These are phyloP conservation scores for Microcaecilia unicolor DNA, from an alignment of 2,797 vertebrate species.

Conservation along the genomic window DNA sequence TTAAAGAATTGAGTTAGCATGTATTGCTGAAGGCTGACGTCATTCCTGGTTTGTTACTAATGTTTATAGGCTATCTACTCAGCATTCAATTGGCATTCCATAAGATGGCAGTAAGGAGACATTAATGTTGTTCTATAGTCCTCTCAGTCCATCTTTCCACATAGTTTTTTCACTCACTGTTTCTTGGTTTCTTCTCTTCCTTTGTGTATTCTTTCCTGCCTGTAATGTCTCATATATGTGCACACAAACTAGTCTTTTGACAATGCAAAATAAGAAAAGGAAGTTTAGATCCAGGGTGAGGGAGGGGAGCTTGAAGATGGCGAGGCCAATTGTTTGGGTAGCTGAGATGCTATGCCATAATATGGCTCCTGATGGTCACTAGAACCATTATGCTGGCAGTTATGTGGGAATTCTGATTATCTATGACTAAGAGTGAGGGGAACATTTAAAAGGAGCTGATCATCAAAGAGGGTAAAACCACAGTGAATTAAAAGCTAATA, in stretches of 20 bases:
- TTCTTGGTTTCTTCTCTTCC: background rate
- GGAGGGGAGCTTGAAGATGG: background rate
- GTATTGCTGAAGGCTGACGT: background rate
- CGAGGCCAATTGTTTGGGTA: too few species aligned
- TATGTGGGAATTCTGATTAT: too few species aligned
- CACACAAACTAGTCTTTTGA: background rate
- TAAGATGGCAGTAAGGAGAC: constrained; percentile 45
- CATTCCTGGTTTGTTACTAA: background rate
- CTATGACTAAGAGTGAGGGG: too few species aligned
- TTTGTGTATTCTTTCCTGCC: too few species aligned
- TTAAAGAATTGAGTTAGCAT: too few species aligned
- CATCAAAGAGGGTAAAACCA: too few species aligned
- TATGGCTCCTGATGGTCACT: too few species aligned
- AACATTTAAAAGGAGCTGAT: too few species aligned
- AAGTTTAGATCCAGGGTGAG: background rate
- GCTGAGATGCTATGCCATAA: too few species aligned
- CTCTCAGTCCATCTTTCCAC: too few species aligned
- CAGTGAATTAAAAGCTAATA: too few species aligned
- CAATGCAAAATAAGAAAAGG: background rate
- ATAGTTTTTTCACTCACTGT: rapidly evolving
- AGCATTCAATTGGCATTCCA: constrained; percentile 12
- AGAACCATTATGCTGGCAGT: too few species aligned
- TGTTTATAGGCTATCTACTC: rapidly evolving
- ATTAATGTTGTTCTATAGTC: background rate
- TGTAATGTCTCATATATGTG: background rate